A percentile compares a stretch with the other conserved stretches of the same genome.
Conservation (phyloP, 2,888 invertebrate genomes). For the Acrobasis consociella region DNA sequence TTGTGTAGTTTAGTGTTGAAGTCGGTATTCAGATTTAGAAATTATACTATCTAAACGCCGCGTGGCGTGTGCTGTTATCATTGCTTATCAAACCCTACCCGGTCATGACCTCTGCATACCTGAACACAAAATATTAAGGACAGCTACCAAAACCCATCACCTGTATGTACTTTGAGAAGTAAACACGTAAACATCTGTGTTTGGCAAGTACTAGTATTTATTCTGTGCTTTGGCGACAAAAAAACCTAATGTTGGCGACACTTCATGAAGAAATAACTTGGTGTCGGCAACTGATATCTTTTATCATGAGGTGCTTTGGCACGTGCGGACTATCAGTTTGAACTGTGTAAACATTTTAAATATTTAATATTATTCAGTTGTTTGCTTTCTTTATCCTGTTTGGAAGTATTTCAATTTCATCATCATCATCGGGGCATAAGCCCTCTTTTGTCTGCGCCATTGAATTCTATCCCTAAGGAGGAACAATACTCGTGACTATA, state of each 20-base stretch:
- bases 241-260: neutral
- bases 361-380: too few relatives aligned
- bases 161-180: constrained; percentile 10
- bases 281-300: too few relatives aligned
- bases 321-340: constrained; percentile 14
- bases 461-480: too few relatives aligned
- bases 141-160: neutral
- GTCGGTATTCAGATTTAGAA: too few relatives aligned
- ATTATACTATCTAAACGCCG: neutral
- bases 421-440: too few relatives aligned
- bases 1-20: too few relatives aligned
- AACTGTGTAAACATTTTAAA: neutral
- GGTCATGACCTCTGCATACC: constrained; percentile 8
- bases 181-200: neutral
- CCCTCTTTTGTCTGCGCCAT: too few relatives aligned
- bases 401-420: too few relatives aligned
- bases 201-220: too few relatives aligned
- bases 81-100: neutral
- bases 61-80: neutral
- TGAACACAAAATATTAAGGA: neutral
- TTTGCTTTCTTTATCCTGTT: too few relatives aligned
- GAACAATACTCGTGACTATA: too few relatives aligned
- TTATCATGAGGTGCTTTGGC: neutral
- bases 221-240: neutral
- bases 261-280: neutral